Conservation (phyloP, 1,140 invertebrate species). For the Hestina assimilis region DNA sequence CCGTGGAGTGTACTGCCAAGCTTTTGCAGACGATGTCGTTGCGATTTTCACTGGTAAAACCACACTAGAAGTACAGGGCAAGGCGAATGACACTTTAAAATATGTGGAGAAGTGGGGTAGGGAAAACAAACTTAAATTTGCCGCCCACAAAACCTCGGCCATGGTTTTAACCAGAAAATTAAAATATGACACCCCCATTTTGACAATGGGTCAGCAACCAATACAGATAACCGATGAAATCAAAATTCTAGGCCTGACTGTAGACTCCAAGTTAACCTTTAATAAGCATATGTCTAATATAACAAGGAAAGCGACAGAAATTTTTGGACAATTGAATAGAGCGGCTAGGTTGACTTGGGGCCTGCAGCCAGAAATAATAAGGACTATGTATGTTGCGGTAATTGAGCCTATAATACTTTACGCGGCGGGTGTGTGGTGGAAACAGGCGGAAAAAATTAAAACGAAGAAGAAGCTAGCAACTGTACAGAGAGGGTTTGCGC, state of each 20-base stretch:
- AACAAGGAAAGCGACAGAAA: background rate
- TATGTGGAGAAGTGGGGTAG: background rate
- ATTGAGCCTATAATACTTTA: background rate
- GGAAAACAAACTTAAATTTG: constrained; percentile 4
- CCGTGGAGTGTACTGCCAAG: background rate
- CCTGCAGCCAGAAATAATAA: background rate
- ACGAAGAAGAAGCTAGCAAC: background rate
- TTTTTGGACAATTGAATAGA: background rate
- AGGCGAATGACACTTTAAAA: background rate
- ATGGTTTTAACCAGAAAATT: constrained; percentile 13
- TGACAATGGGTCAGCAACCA: constrained; percentile 6
- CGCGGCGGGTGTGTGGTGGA: background rate
- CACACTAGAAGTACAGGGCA: background rate
- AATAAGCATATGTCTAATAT: constrained; percentile 2
- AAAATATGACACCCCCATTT: constrained; percentile 15
- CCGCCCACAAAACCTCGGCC: constrained; percentile 4
- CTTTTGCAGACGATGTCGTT: constrained; percentile 2
- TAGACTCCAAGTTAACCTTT: constrained; percentile 17
- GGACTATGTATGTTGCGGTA: constrained; percentile 1
- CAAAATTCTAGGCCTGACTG: constrained; percentile 18
- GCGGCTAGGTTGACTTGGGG: constrained; percentile 3
- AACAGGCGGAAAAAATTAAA: background rate
- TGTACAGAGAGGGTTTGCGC: background rate
- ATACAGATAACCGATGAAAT: constrained; percentile 9
- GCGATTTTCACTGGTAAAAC: background rate